Percentiles rank a stretch among this genome's conserved stretches.
phyloP scores from a whole-genome alignment of 2,797 vertebrate species.

The Bufotes viridis region DNA sequence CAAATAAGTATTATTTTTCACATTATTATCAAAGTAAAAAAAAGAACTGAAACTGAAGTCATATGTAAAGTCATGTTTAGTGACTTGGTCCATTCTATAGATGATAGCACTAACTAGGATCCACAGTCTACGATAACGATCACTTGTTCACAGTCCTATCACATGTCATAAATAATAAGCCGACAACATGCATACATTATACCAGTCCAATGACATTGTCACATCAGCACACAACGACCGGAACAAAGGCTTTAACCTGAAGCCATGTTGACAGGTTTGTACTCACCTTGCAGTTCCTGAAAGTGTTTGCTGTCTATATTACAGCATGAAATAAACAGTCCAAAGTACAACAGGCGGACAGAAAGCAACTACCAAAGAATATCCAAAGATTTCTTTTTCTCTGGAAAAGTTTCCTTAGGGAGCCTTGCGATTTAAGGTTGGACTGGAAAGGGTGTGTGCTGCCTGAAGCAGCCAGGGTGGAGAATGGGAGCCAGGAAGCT shows the following conservation, averaged over 20 bases:
- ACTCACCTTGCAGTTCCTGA: constrained; percentile 55
- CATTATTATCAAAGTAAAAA: not conserved
- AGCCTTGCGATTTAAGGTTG: constrained; percentile 55
- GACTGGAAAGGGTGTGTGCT: constrained; percentile 58
- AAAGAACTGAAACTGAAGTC: not conserved
- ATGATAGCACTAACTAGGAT: not conserved
- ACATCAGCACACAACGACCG: no score
- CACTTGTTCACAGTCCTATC: not conserved
- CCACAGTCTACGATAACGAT: not conserved
- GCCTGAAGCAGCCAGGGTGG: constrained; percentile 56
- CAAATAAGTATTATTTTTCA: not conserved
- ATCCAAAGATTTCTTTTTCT: constrained; percentile 43
- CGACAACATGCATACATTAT: not conserved
- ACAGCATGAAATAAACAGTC: constrained; percentile 8
- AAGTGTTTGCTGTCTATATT: not conserved
- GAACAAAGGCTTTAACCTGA: not conserved
- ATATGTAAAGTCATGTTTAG: not conserved
- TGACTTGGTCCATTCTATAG: not conserved
- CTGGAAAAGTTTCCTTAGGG: constrained; percentile 53
- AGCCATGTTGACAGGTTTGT: constrained; percentile 22
- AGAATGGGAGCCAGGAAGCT: constrained; percentile 54
- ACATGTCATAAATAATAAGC: not conserved
- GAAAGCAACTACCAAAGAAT: not conserved
- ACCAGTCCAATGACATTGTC: not conserved
- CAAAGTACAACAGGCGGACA: not conserved